These are phyloP conservation scores for Meleagris gallopavo DNA, from an alignment of 2,113 vertebrate species.

Conservation along the genomic window DNA sequence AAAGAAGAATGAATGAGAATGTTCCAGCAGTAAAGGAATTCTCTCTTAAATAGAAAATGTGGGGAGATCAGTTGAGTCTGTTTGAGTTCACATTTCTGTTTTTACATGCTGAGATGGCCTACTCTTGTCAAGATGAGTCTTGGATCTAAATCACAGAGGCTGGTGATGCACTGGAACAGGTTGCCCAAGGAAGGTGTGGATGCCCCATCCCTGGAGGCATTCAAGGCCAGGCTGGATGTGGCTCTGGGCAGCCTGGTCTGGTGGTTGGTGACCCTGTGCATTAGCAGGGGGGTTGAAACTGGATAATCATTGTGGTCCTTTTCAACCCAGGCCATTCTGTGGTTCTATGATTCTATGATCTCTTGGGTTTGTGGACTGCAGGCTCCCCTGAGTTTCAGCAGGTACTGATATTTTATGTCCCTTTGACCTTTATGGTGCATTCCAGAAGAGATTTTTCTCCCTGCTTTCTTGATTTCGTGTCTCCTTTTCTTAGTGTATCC, in stretches of 20 bases:
- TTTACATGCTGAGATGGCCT: background rate
- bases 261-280: no score
- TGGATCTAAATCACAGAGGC: background rate
- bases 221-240: no score
- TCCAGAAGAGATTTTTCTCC: background rate
- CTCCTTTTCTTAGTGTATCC: background rate
- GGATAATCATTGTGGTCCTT: no score
- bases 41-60: constrained; percentile 20
- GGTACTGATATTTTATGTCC: background rate
- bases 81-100: constrained; percentile 15
- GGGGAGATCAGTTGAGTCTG: background rate
- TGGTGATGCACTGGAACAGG: no score
- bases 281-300: no score
- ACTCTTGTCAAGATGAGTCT: background rate
- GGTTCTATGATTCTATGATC: no score
- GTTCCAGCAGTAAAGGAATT: background rate
- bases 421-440: background rate
- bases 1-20: background rate
- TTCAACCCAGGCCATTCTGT: no score
- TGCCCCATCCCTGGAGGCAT: no score
- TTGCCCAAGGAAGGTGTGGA: no score
- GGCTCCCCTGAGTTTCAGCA: background rate
- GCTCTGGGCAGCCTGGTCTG: no score
- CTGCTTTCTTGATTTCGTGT: background rate
- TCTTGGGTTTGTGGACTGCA: background rate